Evolutionary conservation across 2,888 invertebrate species (phyloP), one percentile per base, ranked within the genome.

Genomic region (Isotomurus palustris): DNA sequence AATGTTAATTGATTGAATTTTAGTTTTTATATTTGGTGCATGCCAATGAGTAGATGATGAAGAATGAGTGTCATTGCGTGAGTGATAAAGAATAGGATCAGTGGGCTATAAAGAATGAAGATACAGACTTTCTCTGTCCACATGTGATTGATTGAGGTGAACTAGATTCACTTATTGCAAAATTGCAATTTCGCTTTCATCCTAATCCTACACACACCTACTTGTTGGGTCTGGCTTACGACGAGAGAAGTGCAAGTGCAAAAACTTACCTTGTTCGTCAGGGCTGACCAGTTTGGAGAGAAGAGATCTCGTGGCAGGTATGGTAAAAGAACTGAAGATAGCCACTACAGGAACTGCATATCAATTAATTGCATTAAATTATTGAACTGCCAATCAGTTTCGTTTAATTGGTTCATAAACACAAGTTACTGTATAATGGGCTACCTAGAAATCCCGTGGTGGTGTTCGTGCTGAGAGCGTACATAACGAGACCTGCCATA

Each of bases 301-400:
- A 24, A 75, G 68, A 2, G 78, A 75, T 32, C 78, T 70, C 2
- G 77, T 66, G 2, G 75, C 73, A 10, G 77, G 76, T 17, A 77
- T 73, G 29, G 75, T 73, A 64, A 76, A 75, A 28, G 75, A 76
- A 56, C 74, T 73, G 49, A 76, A 72, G 56, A 75, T 72, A 8
- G 73, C 72, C 10, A 74, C 48, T 3, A 74, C 58, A 28, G 74
- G 73, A 45, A 74, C 76, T 74, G 68, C 32, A 67, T 68, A 19
- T 47, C 48, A 54, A 56, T 58, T 45, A 51, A 38, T 25, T 28
- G n/a, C n/a, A 27, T 5, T 21, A 36, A 2, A 38, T 32, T 24
- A 29, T 19, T 45, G 8, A 32, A 8, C 32, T 10, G 14, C 8
- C 8, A 32, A 19, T 12, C n/a, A 17, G 8, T 40, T 40, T 12